phyloP scores from a whole-genome alignment of 1,140 invertebrate genomes.

The Rhyacophila brunnea region DNA sequence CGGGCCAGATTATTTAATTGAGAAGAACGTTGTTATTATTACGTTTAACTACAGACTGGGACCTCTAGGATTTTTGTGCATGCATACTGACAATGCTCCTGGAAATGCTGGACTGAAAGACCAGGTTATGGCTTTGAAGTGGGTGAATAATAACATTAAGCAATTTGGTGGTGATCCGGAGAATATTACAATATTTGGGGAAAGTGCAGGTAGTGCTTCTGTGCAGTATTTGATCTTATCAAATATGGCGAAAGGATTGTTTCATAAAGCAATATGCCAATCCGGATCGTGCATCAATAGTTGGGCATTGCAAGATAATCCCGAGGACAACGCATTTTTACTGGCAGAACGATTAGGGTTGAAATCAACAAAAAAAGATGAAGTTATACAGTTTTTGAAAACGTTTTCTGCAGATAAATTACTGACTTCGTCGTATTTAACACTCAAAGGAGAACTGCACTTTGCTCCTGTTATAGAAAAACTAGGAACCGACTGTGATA shows the following conservation, averaged over 20 bases:
- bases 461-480: constrained; percentile 24
- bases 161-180: constrained; percentile 62
- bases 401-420: constrained; percentile 28
- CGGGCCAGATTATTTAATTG: constrained; percentile 54
- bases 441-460: constrained; percentile 14
- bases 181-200: constrained; percentile 52
- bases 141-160: constrained; percentile 67
- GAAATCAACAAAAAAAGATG: constrained; percentile 39
- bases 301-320: constrained; percentile 56
- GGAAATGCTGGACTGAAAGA: constrained; percentile 72
- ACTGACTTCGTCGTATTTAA: constrained; percentile 36
- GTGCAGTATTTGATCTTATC: constrained; percentile 53
- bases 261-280: constrained; percentile 42
- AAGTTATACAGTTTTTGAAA: constrained; percentile 38
- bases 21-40: constrained; percentile 58
- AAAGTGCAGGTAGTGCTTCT: constrained; percentile 55
- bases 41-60: constrained; percentile 47
- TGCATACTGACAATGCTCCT: constrained; percentile 55
- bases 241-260: constrained; percentile 34
- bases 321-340: constrained; percentile 51
- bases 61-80: constrained; percentile 62
- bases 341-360: constrained; percentile 55
- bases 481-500: constrained; percentile 8
- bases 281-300: constrained; percentile 59
- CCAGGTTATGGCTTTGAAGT: constrained; percentile 63